These are phyloP conservation scores for Pimpla rufipes DNA, from an alignment of 2,888 invertebrate genomes.

Conservation along the genomic window DNA sequence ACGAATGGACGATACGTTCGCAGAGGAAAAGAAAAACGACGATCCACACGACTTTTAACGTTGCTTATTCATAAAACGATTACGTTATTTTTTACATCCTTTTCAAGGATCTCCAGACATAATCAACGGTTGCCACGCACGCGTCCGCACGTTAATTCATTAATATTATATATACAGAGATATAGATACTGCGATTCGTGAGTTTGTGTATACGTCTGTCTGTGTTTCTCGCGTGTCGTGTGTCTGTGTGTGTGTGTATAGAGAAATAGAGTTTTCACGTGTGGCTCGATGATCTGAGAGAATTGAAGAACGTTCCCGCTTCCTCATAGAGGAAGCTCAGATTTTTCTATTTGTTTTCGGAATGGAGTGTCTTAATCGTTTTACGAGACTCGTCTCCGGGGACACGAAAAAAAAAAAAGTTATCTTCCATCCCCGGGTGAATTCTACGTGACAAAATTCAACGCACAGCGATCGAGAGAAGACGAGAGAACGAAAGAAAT, in stretches of 20 bases:
- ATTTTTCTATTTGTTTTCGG: neutral
- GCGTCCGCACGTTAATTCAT: conserved; percentile 43
- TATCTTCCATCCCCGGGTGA: neutral
- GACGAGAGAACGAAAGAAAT: neutral
- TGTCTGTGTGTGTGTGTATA: conserved; percentile 3
- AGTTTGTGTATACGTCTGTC: conserved; percentile 12
- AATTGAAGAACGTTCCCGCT: conserved; percentile 13
- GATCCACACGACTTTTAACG: conserved; percentile 75
- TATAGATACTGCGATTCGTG: conserved; percentile 49
- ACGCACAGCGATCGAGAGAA: conserved; percentile 4
- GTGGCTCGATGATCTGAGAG: conserved; percentile 10
- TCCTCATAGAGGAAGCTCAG: conserved; percentile 16
- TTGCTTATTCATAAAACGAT: conserved; percentile 66
- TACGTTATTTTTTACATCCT: conserved; percentile 79
- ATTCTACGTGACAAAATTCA: neutral
- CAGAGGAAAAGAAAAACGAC: conserved; percentile 24
- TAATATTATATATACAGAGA: conserved; percentile 56
- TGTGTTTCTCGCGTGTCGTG: conserved; percentile 16
- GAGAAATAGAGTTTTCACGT: neutral
- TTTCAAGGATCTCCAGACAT: conserved; percentile 77
- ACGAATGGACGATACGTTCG: neutral
- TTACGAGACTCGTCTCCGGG: conserved; percentile 1
- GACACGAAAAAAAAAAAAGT: neutral
- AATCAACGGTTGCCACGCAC: conserved; percentile 53
- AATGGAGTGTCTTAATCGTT: conserved; percentile 14